Conservation (phyloP, 2,888 invertebrate species). For the Eupelmus urozonus region DNA sequence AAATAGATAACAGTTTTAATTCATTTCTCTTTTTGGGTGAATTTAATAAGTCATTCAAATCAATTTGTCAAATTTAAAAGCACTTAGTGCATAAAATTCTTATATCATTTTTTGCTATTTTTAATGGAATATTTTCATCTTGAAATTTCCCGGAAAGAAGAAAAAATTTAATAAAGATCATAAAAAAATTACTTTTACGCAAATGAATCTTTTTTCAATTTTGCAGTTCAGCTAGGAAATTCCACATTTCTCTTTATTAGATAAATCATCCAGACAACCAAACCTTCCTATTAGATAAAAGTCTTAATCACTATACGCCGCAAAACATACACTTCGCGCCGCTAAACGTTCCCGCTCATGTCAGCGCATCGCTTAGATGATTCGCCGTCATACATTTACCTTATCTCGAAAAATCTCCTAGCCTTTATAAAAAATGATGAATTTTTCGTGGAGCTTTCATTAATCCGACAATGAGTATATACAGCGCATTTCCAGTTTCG, state of each 20-base stretch:
- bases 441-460: slow-evolving; percentile 4
- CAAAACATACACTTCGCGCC: neutral
- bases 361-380: neutral
- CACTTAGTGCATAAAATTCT: too few relatives aligned
- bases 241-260: too few relatives aligned
- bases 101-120: too few relatives aligned
- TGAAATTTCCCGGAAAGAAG: neutral
- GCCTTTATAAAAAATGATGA: slow-evolving; percentile 18
- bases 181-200: too few relatives aligned
- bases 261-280: neutral
- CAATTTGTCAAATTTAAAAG: too few relatives aligned
- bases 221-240: too few relatives aligned
- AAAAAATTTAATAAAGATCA: too few relatives aligned
- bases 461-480: slow-evolving; percentile 18
- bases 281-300: neutral
- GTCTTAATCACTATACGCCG: neutral
- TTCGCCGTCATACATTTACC: neutral
- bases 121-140: too few relatives aligned
- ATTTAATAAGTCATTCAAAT: neutral
- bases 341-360: neutral
- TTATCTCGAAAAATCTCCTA: slow-evolving; percentile 24
- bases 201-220: too few relatives aligned
- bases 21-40: too few relatives aligned
- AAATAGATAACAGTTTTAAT: too few relatives aligned
- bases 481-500: slow-evolving; percentile 7